phyloP scores from a whole-genome alignment of 2,888 invertebrate species.

The Cerastis rubricosa region DNA sequence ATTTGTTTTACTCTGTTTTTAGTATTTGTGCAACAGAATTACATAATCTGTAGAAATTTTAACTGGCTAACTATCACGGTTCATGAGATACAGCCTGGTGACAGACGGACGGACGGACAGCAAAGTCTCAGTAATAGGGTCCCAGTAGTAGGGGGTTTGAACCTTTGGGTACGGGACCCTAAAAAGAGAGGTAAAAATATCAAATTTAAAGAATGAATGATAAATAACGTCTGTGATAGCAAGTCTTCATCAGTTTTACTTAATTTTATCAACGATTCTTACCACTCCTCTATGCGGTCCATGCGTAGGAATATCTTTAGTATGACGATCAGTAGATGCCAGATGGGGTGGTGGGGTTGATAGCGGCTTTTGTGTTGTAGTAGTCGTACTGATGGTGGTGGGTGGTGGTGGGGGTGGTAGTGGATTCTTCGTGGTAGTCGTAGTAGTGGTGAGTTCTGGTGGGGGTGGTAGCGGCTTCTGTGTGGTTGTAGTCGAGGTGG shows the following conservation, averaged over 20 bases:
- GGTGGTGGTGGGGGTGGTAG: slow-evolving; percentile 2
- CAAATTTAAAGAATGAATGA: too few relatives aligned
- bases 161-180: too few relatives aligned
- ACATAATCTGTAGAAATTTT: too few relatives aligned
- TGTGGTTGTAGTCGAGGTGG: slow-evolving; percentile 20
- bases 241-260: background rate
- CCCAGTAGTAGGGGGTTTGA: too few relatives aligned
- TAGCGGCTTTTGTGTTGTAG: slow-evolving; percentile 15
- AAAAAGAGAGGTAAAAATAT: too few relatives aligned
- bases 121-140: too few relatives aligned
- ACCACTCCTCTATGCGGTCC: slow-evolving; percentile 8
- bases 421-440: slow-evolving; percentile 16
- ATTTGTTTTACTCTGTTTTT: too few relatives aligned
- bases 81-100: too few relatives aligned
- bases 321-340: background rate
- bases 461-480: slow-evolving; percentile 1
- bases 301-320: background rate
- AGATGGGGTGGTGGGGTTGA: background rate
- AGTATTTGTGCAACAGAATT: too few relatives aligned
- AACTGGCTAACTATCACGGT: too few relatives aligned
- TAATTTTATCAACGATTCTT: slow-evolving; percentile 11
- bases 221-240: too few relatives aligned
- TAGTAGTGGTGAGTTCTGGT: slow-evolving; percentile 5
- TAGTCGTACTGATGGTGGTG: slow-evolving; percentile 6
- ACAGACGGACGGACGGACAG: too few relatives aligned